These are phyloP conservation scores for Meloidogyne hapla DNA, from an alignment of 1,140 invertebrate species.

Conservation along the genomic window DNA sequence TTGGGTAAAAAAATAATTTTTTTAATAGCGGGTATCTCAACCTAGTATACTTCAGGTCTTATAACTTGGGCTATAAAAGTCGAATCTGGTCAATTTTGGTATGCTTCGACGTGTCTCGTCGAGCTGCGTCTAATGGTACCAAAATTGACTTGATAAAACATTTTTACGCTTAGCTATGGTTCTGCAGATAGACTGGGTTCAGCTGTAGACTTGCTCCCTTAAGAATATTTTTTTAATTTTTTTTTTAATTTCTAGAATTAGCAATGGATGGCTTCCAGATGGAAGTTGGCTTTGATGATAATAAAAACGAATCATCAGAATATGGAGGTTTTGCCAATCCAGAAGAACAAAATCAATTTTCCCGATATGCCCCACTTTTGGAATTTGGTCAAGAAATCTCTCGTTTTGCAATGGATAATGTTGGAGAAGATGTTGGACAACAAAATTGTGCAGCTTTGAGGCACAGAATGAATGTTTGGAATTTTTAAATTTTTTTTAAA, in stretches of 20 bases:
- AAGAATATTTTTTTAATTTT: no score
- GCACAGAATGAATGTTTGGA: conserved; percentile 38
- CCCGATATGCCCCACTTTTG: conserved; percentile 22
- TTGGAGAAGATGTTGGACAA: background rate
- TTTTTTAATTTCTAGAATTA: background rate
- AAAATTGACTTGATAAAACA: no score
- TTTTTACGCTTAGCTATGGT: no score
- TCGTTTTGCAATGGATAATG: conserved; percentile 27
- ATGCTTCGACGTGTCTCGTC: no score
- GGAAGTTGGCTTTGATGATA: background rate
- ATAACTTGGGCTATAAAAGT: no score
- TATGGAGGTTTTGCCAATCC: conserved; percentile 21
- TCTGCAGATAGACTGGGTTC: no score
- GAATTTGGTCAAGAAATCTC: conserved; percentile 38
- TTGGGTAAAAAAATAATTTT: no score
- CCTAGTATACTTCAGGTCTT: no score
- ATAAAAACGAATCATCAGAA: conserved; percentile 10
- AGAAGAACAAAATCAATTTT: conserved; percentile 21
- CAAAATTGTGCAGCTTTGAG: conserved; percentile 12
- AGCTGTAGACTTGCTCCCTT: no score
- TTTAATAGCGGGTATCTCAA: no score
- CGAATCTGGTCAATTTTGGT: no score
- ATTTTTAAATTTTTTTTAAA: conserved; percentile 14
- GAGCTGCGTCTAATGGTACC: no score
- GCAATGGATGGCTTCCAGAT: background rate